These are phyloP conservation scores for Takifugu ocellatus DNA, from an alignment of 2,797 vertebrate species.

Conservation along the genomic window DNA sequence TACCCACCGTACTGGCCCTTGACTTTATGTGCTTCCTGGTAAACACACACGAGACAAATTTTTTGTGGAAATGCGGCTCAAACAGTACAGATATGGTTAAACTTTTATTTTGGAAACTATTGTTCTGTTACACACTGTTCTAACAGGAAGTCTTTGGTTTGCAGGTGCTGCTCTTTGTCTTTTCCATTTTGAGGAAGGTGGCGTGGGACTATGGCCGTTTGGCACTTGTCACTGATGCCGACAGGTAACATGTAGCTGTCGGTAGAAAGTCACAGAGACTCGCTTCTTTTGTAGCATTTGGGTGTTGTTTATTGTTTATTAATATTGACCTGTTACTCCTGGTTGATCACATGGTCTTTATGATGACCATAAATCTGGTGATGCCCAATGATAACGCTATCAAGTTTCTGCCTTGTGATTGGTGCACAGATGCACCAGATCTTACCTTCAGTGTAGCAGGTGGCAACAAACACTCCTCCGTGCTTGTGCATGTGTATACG, in stretches of 20 bases:
- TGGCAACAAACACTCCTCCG: too few relatives aligned
- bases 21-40: constrained; percentile 99
- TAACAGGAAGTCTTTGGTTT: constrained; percentile 15
- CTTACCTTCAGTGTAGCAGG: too few relatives aligned
- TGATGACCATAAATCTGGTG: background rate
- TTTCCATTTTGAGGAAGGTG: constrained; percentile 92
- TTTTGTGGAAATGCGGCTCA: too few relatives aligned
- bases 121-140: background rate
- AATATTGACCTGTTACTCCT: too few relatives aligned
- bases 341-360: background rate
- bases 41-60: constrained; percentile 46
- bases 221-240: constrained; percentile 93
- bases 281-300: background rate
- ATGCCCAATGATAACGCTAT: constrained; percentile 36
- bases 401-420: constrained; percentile 57
- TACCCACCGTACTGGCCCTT: constrained; percentile 93
- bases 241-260: constrained; percentile 77
- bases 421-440: constrained; percentile 33
- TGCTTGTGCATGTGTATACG: background rate
- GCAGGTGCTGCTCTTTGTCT: constrained; percentile 90
- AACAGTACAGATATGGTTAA: too few relatives aligned
- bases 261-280: background rate
- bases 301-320: background rate
- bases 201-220: constrained; percentile 96
- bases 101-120: too few relatives aligned